Evolutionary conservation across 2,888 invertebrate species (phyloP).

Genomic region (Ectobius pallidus): DNA sequence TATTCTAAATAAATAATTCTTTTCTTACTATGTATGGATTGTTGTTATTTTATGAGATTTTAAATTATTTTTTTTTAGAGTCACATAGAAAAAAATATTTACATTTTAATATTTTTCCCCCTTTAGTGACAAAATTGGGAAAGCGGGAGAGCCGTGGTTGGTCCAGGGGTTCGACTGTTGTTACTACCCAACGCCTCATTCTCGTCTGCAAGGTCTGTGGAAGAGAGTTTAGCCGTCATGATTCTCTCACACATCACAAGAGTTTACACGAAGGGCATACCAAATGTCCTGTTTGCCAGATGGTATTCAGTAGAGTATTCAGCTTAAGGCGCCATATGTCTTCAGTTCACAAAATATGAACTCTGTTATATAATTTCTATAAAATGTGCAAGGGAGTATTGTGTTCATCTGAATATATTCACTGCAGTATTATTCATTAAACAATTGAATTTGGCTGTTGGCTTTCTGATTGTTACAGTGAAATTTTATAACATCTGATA

Average conservation of each 20-base stretch:
- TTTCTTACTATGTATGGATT: too few species aligned
- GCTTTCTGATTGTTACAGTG: too few species aligned
- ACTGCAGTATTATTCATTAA: too few species aligned
- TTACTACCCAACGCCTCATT: not conserved
- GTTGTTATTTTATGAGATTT: too few species aligned
- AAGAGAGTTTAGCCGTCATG: constrained; percentile 55
- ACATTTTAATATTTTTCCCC: not conserved
- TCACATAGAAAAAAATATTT: not conserved
- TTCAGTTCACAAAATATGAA: constrained; percentile 25
- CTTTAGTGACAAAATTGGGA: constrained; percentile 4
- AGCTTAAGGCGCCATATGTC: constrained; percentile 26
- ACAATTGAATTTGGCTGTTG: too few species aligned
- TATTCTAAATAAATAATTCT: too few species aligned
- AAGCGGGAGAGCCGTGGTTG: not conserved
- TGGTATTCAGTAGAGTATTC: constrained; percentile 30
- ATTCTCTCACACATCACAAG: constrained; percentile 56
- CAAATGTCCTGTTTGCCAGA: constrained; percentile 53
- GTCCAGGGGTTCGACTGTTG: not conserved
- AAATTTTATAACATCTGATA: too few species aligned
- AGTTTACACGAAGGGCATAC: constrained; percentile 57
- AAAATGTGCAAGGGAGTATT: too few species aligned
- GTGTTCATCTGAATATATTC: too few species aligned
- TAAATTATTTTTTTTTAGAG: too few species aligned
- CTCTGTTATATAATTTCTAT: too few species aligned
- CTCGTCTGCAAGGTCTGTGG: constrained; percentile 56